Percentiles rank a stretch among this genome's conserved stretches.
phyloP scores from a whole-genome alignment of 2,888 invertebrate genomes.

The Chymomyza procnemis region DNA sequence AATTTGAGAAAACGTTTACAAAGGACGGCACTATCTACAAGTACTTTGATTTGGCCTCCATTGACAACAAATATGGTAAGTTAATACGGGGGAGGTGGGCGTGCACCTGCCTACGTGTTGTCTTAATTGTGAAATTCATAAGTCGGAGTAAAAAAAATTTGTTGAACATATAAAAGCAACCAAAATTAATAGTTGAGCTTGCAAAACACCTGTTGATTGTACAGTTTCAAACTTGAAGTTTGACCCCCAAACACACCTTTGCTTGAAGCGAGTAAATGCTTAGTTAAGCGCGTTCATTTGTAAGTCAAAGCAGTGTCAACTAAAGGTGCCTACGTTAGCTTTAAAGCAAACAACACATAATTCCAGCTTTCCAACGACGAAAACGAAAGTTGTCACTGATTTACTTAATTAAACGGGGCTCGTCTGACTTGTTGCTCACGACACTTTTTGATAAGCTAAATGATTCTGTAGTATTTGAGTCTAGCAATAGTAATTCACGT shows the following conservation, averaged over 20 bases:
- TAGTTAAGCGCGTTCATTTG: constrained; percentile 45
- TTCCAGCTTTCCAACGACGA: constrained; percentile 39
- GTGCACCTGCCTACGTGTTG: constrained; percentile 36
- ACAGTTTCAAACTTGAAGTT: constrained; percentile 44
- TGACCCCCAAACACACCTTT: constrained; percentile 38
- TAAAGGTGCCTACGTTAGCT: constrained; percentile 29
- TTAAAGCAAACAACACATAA: not conserved
- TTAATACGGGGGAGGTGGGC: constrained; percentile 32
- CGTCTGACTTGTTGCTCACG: constrained; percentile 26
- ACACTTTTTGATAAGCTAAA: constrained; percentile 39
- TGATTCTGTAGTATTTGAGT: not conserved
- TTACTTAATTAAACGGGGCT: constrained; percentile 30
- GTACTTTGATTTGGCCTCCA: constrained; percentile 87
- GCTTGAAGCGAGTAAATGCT: constrained; percentile 2
- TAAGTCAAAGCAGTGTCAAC: constrained; percentile 52
- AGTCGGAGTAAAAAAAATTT: not conserved
- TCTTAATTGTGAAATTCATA: not conserved
- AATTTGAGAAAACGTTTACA: constrained; percentile 74
- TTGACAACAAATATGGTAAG: constrained; percentile 91
- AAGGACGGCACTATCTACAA: constrained; percentile 80
- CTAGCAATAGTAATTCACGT: too few species aligned
- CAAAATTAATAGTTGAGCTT: not conserved
- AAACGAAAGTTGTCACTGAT: constrained; percentile 54
- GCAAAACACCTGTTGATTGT: constrained; percentile 23
- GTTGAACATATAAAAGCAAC: not conserved